Conservation (phyloP, 2,888 invertebrate genomes). For the Drosophila anomalata region DNA sequence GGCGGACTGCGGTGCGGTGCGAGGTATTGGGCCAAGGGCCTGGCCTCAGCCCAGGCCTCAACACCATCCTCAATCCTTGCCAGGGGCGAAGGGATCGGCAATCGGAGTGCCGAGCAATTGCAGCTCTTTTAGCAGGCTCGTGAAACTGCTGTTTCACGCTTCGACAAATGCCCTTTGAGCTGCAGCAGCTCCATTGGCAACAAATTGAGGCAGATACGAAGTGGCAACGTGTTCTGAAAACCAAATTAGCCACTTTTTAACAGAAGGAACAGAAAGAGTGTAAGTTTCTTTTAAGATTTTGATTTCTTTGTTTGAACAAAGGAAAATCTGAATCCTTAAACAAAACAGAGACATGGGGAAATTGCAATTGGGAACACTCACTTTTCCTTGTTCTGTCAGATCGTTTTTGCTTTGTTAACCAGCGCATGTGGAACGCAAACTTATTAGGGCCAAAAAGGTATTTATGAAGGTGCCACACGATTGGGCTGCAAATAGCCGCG, state of each 20-base stretch:
- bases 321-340: neutral
- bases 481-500: slow-evolving; percentile 76
- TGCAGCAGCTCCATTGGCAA: slow-evolving; percentile 43
- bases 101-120: slow-evolving; percentile 46
- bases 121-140: slow-evolving; percentile 52
- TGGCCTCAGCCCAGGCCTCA: slow-evolving; percentile 21
- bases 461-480: slow-evolving; percentile 76
- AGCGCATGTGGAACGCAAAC: slow-evolving; percentile 46
- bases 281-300: too few species aligned
- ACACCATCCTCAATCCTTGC: slow-evolving; percentile 57
- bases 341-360: neutral
- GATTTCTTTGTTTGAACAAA: too few species aligned
- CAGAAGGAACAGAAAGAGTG: neutral
- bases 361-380: neutral
- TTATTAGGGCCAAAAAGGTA: slow-evolving; percentile 69
- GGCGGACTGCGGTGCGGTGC: neutral
- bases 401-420: slow-evolving; percentile 12
- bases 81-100: slow-evolving; percentile 29
- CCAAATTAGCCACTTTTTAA: slow-evolving; percentile 5
- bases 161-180: slow-evolving; percentile 70
- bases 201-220: slow-evolving; percentile 68
- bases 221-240: slow-evolving; percentile 32
- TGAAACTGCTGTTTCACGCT: slow-evolving; percentile 79
- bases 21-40: slow-evolving; percentile 45
- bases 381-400: neutral